Evolutionary conservation across 2,113 vertebrate species (phyloP).

Genomic region (Casuarius casuarius): DNA sequence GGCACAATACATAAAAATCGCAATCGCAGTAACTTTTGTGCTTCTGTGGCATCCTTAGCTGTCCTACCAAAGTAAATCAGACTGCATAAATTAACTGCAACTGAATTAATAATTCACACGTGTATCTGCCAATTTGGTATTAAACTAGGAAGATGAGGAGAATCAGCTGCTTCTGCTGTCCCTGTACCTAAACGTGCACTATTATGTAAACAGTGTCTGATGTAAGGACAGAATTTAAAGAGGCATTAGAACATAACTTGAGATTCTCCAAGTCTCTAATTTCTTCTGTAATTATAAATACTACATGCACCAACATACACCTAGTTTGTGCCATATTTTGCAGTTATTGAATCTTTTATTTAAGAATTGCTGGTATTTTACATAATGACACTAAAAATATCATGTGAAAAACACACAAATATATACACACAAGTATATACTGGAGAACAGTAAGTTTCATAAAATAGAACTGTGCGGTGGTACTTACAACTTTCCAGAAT

Average conservation of each 20-base stretch:
- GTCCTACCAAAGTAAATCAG: neutral
- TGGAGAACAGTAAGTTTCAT: no score
- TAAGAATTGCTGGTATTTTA: neutral
- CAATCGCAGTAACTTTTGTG: neutral
- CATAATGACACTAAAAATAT: neutral
- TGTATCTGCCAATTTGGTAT: neutral
- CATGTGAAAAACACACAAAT: neutral
- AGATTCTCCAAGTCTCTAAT: neutral
- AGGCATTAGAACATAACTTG: neutral
- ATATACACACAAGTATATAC: no score
- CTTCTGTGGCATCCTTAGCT: neutral
- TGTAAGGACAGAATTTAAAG: neutral
- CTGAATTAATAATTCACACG: neutral
- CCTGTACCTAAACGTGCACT: neutral
- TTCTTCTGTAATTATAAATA: neutral
- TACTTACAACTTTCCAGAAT: neutral
- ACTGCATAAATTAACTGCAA: neutral
- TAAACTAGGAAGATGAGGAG: neutral
- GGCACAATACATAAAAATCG: neutral
- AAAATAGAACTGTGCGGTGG: neutral
- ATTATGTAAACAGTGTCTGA: neutral
- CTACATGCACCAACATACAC: accelerated
- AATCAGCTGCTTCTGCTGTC: neutral
- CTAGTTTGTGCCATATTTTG: neutral
- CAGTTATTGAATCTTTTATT: neutral